Conservation (phyloP, 2,888 invertebrate genomes). For the Orthosia gracilis region DNA sequence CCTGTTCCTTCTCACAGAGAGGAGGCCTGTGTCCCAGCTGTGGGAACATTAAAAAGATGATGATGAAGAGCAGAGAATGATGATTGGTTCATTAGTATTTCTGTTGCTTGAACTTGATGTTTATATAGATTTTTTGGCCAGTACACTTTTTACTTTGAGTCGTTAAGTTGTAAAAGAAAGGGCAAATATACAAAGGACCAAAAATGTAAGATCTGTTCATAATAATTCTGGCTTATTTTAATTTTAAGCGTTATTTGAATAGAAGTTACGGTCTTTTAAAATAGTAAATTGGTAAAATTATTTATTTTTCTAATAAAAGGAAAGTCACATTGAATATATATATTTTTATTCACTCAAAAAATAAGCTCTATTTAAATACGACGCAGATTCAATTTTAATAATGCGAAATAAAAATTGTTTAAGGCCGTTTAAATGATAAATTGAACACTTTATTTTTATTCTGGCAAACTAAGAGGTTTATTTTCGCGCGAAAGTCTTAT, state of each 20-base stretch:
- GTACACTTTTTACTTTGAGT: neutral
- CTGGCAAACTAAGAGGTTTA: constrained; percentile 14
- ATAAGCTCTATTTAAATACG: neutral
- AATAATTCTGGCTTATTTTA: neutral
- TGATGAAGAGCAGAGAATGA: no score
- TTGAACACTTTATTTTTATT: constrained; percentile 32
- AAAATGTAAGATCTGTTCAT: neutral
- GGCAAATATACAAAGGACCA: neutral
- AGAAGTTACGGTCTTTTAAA: neutral
- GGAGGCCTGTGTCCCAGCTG: no score
- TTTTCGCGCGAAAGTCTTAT: neutral
- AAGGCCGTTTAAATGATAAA: constrained; percentile 35
- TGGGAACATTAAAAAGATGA: no score
- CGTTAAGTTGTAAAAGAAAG: neutral
- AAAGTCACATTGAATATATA: neutral
- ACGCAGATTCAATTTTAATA: constrained; percentile 10
- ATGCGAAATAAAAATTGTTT: constrained; percentile 31
- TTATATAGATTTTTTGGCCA: no score
- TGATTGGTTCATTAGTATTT: no score
- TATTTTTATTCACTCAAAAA: constrained; percentile 11
- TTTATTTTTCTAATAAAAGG: neutral
- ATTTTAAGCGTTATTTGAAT: neutral
- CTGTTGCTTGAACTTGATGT: no score
- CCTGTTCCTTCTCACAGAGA: no score
- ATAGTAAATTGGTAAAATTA: neutral